Base-by-base conservation (phyloP, 2,888 invertebrate genomes). In the Branchellion lobata region DNA sequence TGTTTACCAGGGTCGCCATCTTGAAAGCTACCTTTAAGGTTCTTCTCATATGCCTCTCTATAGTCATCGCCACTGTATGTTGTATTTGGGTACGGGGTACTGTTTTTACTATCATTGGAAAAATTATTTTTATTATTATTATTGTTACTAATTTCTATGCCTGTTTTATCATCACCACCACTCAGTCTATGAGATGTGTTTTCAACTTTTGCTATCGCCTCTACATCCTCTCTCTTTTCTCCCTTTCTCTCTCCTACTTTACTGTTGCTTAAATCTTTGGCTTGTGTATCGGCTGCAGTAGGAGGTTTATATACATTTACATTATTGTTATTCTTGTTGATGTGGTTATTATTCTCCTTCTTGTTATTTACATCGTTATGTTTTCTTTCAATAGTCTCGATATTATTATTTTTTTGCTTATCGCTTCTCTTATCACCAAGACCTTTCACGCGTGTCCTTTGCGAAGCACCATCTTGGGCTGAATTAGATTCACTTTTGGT, bases 271-370 rank as follows among this genome's bases (percentile, higher is more conserved):
- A 57, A 5, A 57, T 57, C n/a, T 57, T 18, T 57, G 5, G 8
- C 61, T 57, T 57, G 61, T 57, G 61, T 57, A 57, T 57, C 24
- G 61, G 14, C 61, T 24, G 61, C 61, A 24, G 61, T 57, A n/a
- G 61, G 61, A 57, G 61, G 21, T 24, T 57, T 57, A 57, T 57
- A 57, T 57, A 57, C 8, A 8, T 57, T 57, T 3, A 3, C 21
- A 57, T 57, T 8, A 3, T 18, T 57, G 3, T 24, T 57, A 57
- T 57, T 57, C 11, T 5, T 57, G 21, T 57, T 24, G 21, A n/a
- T n/a, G n/a, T n/a, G n/a, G n/a, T n/a, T n/a, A n/a, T n/a, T n/a
- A n/a, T n/a, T 57, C 5, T 57, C 14, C 8, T 40, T 57, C 3
- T 57, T 24, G 24, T 18, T 57, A n/a, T 57, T 57, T 57, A 24